A percentile compares a stretch with the other conserved stretches of the same genome.
phyloP scores from a whole-genome alignment of 1,140 invertebrate genomes.

The Apis dorsata region DNA sequence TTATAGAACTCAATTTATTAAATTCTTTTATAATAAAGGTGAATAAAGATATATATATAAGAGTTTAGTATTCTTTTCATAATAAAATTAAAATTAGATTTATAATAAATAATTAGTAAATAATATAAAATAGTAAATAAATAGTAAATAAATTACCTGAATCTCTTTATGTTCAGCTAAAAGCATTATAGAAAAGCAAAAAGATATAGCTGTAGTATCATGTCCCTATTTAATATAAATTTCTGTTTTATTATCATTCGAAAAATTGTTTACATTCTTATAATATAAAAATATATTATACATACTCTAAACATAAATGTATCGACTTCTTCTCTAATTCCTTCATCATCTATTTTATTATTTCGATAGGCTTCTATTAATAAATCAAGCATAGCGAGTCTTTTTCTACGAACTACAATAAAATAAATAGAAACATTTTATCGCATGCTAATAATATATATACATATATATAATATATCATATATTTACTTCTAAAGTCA shows the following conservation, averaged over 20 bases:
- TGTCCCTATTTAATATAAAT: conserved; percentile 78
- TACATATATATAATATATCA: too few relatives aligned
- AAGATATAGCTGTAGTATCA: conserved; percentile 86
- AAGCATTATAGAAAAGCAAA: conserved; percentile 83
- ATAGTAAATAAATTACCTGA: conserved; percentile 78
- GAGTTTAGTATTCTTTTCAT: too few relatives aligned
- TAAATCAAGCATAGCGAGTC: conserved; percentile 90
- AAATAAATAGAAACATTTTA: neutral
- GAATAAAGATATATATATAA: too few relatives aligned
- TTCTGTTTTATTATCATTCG: conserved; percentile 54
- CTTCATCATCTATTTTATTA: conserved; percentile 80
- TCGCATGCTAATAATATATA: too few relatives aligned
- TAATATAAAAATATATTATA: too few relatives aligned
- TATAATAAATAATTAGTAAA: too few relatives aligned
- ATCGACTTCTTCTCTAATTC: conserved; percentile 91
- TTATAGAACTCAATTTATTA: too few relatives aligned
- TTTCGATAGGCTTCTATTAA: conserved; percentile 83
- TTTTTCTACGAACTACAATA: conserved; percentile 77
- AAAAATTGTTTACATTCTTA: neutral
- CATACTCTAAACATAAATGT: conserved; percentile 90
- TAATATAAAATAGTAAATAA: neutral
- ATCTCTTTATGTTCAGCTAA: conserved; percentile 83
- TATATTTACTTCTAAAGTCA: conserved; percentile 17
- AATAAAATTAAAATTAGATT: too few relatives aligned
- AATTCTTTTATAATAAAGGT: too few relatives aligned